These are phyloP conservation scores for Drosophila teissieri DNA, from an alignment of 1,140 invertebrate genomes.

Conservation along the genomic window DNA sequence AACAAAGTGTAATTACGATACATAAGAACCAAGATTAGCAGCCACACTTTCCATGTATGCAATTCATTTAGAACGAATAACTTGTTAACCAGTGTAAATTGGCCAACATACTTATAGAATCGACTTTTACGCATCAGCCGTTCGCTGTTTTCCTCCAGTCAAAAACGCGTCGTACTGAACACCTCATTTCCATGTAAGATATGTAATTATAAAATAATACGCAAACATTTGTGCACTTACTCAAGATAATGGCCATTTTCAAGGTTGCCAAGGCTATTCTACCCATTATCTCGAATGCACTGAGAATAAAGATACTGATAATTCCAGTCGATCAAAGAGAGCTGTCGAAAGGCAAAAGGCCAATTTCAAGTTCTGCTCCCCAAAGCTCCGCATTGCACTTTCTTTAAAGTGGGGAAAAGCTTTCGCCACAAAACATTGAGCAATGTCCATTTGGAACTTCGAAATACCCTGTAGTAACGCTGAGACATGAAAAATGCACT, in stretches of 20 bases:
- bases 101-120: constrained; percentile 22
- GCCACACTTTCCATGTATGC: too few species aligned
- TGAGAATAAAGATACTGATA: not conserved
- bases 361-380: not conserved
- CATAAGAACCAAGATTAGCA: too few species aligned
- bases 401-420: not conserved
- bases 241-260: constrained; percentile 13
- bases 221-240: constrained; percentile 2
- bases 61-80: not conserved
- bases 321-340: constrained; percentile 2
- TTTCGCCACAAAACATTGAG: not conserved
- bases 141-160: constrained; percentile 22
- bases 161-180: constrained; percentile 9
- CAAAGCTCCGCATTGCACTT: constrained; percentile 1
- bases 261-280: constrained; percentile 18
- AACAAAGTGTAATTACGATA: too few species aligned
- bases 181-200: constrained; percentile 8
- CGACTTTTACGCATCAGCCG: constrained; percentile 52
- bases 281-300: constrained; percentile 5
- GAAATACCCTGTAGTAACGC: not conserved
- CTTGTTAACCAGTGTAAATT: constrained; percentile 7
- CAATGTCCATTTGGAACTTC: not conserved
- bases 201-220: constrained; percentile 2
- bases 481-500: too few species aligned
- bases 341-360: not conserved